A percentile compares a stretch with the other conserved stretches of the same genome.
Conservation (phyloP, 2,888 invertebrate species). For the Noctua janthe region DNA sequence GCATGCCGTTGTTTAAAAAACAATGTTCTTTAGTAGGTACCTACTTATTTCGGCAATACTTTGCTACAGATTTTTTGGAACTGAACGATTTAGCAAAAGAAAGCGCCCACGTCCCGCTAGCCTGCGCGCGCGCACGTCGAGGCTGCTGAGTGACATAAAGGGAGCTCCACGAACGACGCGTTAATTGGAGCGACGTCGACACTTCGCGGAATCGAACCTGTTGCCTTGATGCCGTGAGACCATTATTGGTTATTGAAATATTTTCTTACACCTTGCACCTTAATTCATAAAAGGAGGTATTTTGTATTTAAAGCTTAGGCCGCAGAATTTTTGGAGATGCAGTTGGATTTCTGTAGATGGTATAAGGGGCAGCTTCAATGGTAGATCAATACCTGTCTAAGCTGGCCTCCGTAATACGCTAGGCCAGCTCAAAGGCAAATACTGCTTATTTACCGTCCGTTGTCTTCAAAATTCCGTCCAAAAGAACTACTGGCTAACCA, state of each 20-base stretch:
- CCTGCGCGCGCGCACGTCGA: conserved; percentile 7
- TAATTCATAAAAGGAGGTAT: neutral
- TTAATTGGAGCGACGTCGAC: conserved; percentile 61
- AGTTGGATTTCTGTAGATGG: neutral
- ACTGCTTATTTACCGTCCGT: too few species aligned
- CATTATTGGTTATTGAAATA: conserved; percentile 19
- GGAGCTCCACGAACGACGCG: conserved; percentile 47
- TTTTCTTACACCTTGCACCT: conserved; percentile 12
- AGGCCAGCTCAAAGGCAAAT: too few species aligned
- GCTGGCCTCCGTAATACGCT: too few species aligned
- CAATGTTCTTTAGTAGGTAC: neutral
- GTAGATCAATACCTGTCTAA: too few species aligned
- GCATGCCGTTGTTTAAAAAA: neutral
- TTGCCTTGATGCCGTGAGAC: conserved; percentile 12
- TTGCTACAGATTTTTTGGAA: neutral
- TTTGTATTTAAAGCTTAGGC: neutral
- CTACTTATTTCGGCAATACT: neutral
- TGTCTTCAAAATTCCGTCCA: too few species aligned
- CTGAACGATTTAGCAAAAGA: conserved; percentile 28
- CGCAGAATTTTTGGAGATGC: neutral
- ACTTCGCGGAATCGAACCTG: conserved; percentile 58
- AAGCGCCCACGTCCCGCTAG: conserved; percentile 19
- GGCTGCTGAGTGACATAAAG: conserved; percentile 59
- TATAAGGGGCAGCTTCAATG: neutral
- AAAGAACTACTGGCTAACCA: too few species aligned